phyloP scores from a whole-genome alignment of 1,140 invertebrate genomes.

The Steinernema khuongi region DNA sequence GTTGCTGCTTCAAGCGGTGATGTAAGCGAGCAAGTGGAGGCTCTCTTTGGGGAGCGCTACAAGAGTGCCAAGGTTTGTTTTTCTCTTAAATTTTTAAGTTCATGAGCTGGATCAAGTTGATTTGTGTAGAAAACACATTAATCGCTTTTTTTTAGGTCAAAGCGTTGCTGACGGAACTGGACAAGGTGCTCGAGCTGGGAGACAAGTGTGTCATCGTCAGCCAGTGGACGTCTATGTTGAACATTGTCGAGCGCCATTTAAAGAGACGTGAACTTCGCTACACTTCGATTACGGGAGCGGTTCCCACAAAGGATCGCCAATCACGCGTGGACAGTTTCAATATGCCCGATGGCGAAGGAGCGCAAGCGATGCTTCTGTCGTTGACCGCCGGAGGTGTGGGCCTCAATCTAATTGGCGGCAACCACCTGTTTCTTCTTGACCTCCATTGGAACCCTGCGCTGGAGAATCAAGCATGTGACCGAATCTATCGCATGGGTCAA shows the following conservation, averaged over 20 bases:
- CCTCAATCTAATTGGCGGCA: conserved; percentile 79
- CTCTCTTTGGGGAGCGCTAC: not conserved
- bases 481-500: conserved; percentile 83
- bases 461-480: conserved; percentile 82
- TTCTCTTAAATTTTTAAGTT: conserved; percentile 17
- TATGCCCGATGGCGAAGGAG: conserved; percentile 20
- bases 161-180: conserved; percentile 6
- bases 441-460: conserved; percentile 92
- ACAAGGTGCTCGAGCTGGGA: conserved; percentile 20
- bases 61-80: conserved; percentile 18
- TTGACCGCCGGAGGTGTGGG: conserved; percentile 82
- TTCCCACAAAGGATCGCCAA: conserved; percentile 29
- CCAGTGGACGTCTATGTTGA: conserved; percentile 39
- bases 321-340: conserved; percentile 39
- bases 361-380: conserved; percentile 68
- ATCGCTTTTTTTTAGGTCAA: conserved; percentile 2
- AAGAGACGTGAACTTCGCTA: conserved; percentile 15
- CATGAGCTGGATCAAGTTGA: not conserved
- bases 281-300: conserved; percentile 32
- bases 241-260: conserved; percentile 31
- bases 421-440: conserved; percentile 81
- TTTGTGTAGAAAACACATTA: not conserved
- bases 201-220: conserved; percentile 41
- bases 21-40: not conserved
- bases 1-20: conserved; percentile 18